A percentile compares a stretch with the other conserved stretches of the same genome.
phyloP scores from a whole-genome alignment of 2,113 vertebrate genomes.

The Oreotragus oreotragus region DNA sequence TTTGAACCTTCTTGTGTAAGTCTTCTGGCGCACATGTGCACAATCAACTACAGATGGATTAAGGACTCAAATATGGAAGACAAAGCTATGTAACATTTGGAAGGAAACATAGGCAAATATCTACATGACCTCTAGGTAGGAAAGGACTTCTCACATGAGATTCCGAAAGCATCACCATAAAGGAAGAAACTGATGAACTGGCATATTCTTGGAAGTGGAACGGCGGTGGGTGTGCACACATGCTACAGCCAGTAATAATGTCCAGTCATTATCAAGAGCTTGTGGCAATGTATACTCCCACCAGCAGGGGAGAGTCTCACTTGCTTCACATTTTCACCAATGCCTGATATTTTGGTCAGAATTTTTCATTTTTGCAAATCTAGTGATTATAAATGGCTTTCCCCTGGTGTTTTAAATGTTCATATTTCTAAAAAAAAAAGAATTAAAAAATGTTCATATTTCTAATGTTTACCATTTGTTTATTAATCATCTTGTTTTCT shows the following conservation, averaged over 20 bases:
- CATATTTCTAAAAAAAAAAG: not conserved
- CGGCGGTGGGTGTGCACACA: accelerated
- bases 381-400: not conserved
- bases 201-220: not conserved
- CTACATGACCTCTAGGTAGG: not conserved
- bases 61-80: too few relatives aligned
- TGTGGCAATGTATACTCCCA: too few relatives aligned
- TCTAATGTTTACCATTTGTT: not conserved
- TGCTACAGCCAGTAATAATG: not conserved
- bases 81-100: too few relatives aligned
- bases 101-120: not conserved
- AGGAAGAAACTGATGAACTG: not conserved
- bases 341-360: not conserved
- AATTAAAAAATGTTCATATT: not conserved
- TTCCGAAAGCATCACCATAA: not conserved
- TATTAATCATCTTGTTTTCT: not conserved
- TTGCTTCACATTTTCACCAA: not conserved
- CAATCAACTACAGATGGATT: too few relatives aligned
- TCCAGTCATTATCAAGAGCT: not conserved
- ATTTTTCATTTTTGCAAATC: not conserved
- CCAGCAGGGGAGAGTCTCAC: not conserved
- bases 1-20: too few relatives aligned
- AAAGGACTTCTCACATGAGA: not conserved
- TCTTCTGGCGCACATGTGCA: too few relatives aligned
- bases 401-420: not conserved